Base-by-base conservation (phyloP, 2,888 invertebrate species). In the Brachyopa scutellaris region DNA sequence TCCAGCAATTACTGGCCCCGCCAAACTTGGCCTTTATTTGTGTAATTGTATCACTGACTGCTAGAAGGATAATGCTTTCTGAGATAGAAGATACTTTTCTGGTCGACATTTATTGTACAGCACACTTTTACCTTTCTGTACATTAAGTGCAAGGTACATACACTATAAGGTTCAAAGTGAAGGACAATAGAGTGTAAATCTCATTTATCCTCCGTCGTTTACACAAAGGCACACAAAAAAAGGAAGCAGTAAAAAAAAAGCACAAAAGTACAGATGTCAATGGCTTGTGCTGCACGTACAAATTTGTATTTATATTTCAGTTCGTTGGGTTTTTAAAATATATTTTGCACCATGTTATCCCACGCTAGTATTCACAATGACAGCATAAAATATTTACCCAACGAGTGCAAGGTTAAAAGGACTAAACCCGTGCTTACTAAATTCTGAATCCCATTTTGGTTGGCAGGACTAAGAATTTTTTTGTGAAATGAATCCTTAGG, bases 11-110 rank as follows among this genome's bases (percentile, higher is more conserved):
- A 36, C 64, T 26, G 33, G 19, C 26, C 29, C 49, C 38, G 42
- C 62, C 55, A 45, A 73, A 64, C 38, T 47, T 73, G 62, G 11
- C 45, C 53, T 55, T 55, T 62, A 62, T 62, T 62, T 62, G 62
- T 55, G 47, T 55, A 53, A 64, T 62, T 62, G 62, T 31, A 19
- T 33, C 31, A 23, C 42, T 67, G 31, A 21, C 19, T 45, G 11
- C 13, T 23, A 17, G 33, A 15, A 42, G 61, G 33, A 45, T 33
- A 61, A 61, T 31, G 31, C 40, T 40, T 38, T 31, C 29, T 40
- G 8, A 51, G 40, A 29, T 19, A 13, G 1, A 15, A 36, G 17
- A 7, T 2, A 15, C 13, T 19, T 26, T 47, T 26, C 11, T 64
- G 49, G 15, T 64, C 40, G 67, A 57, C 45, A 67, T 57, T 67